Evolutionary conservation across 53 echinoderm and acorn worm genomes (phyloP), one percentile per base, ranked within the genome.

Genomic region (Apostichopus leukothele): DNA sequence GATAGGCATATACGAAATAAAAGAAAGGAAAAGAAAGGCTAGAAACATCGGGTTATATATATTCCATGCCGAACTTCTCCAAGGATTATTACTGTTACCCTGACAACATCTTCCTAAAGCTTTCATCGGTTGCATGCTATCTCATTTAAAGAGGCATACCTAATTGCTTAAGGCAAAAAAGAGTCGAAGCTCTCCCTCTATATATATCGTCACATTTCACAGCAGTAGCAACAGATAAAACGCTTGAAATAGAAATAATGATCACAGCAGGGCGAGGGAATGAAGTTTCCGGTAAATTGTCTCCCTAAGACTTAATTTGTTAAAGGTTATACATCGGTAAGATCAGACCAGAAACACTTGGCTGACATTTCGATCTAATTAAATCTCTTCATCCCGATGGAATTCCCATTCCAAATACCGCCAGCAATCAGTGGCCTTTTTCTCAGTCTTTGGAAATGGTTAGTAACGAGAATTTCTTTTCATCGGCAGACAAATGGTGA

Each of bases 281-380:
- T 11, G 63, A 63, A 63, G 63, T 63, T 63, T 63, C 63, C 63
- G 63, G 63, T 63, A 63, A 63, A 63, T 63, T 63, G 63, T 63
- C 63, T 63, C 63, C 63, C 63, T 13, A 63, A 63, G 63, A 63
- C 63, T 63, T 63, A 63, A 63, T 63, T 63, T 63, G 63, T 63
- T 13, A 51, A 50, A 77, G 50, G 50, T 9, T 39, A 77, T 5
- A 50, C 77, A 77, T 50, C 16, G 77, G 77, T 12, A 77, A 16
- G 21, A 11, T 77, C 51, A 50, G 77, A 77, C 7, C 13, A 6
- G 77, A 50, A 77, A 51, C 52, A 25, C 39, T 50, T 27, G 39
- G 50, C 13, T 77, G 77, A 77, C 51, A 77, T 77, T 77, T 77
- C 50, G 51, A 27, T 13, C 23, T 77, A 77, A 77, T 77, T 77